Evolutionary conservation across 2,888 invertebrate species (phyloP).

Genomic region (Leucophenga maculata): DNA sequence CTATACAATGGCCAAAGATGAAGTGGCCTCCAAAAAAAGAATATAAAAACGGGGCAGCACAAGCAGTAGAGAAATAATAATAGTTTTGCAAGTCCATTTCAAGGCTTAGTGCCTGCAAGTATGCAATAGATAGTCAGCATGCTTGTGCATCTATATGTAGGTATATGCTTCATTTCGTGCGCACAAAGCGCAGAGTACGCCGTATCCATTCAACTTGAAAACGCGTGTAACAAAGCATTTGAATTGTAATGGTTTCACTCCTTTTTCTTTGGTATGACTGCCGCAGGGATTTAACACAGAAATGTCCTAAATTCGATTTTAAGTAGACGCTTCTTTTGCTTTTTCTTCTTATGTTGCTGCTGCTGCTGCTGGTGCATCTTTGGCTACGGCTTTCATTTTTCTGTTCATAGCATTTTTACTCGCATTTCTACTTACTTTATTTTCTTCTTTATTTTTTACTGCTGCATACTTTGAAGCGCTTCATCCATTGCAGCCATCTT

Average conservation of each 20-base stretch:
- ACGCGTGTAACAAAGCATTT: conserved; percentile 22
- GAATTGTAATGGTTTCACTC: neutral
- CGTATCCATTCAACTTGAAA: conserved; percentile 8
- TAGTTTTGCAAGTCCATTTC: conserved; percentile 21
- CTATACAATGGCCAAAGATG: neutral
- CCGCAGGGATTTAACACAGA: conserved; percentile 29
- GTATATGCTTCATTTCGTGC: conserved; percentile 16
- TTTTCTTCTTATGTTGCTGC: neutral
- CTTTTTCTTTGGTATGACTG: neutral
- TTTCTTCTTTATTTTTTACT: neutral
- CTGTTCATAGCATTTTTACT: neutral
- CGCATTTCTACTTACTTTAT: neutral
- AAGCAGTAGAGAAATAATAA: conserved; percentile 14
- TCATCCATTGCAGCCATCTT: neutral
- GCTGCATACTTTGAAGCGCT: neutral
- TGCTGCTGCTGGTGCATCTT: conserved; percentile 20
- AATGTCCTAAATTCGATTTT: conserved; percentile 6
- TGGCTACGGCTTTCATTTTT: too few relatives aligned
- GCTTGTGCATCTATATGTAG: conserved; percentile 2
- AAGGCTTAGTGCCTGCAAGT: neutral
- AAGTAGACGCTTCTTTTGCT: neutral
- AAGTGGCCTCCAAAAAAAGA: neutral
- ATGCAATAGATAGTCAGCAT: neutral
- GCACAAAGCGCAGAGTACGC: neutral
- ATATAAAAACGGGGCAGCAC: neutral